phyloP scores from a whole-genome alignment of 2,113 vertebrate species.

The Malurus melanocephalus region DNA sequence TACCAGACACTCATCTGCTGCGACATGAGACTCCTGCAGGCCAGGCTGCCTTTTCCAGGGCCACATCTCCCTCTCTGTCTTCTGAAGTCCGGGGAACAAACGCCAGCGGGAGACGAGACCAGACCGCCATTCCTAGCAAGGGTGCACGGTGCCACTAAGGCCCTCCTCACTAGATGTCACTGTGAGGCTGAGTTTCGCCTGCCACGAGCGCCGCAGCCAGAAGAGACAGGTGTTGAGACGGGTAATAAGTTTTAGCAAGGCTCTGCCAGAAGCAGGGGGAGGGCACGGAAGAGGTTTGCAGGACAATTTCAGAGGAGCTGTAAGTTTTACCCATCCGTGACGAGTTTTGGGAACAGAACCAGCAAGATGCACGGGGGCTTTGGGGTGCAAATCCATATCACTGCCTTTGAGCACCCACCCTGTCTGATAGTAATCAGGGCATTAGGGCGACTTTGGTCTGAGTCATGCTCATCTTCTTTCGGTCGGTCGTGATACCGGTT shows the following conservation, averaged over 20 bases:
- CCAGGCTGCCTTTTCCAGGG: background rate
- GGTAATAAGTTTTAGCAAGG: background rate
- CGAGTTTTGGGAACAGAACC: background rate
- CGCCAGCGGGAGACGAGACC: rapidly evolving
- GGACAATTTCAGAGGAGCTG: background rate
- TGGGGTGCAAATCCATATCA: background rate
- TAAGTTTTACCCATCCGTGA: background rate
- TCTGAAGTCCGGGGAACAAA: background rate
- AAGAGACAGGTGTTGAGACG: background rate
- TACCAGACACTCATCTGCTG: rapidly evolving
- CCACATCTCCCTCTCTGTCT: background rate
- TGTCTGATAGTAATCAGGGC: background rate
- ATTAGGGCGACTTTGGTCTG: background rate
- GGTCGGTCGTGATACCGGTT: rapidly evolving
- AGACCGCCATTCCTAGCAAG: background rate
- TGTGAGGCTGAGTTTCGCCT: slow-evolving; percentile 5
- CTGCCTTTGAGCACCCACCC: background rate
- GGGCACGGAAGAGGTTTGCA: background rate
- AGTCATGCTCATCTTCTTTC: background rate
- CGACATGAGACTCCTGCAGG: rapidly evolving
- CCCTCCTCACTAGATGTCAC: slow-evolving; percentile 60
- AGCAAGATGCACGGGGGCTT: background rate
- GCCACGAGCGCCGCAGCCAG: background rate
- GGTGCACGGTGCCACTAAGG: background rate
- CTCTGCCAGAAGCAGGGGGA: background rate